Percentiles rank a stretch among this genome's conserved stretches.
Evolutionary conservation across 2,797 vertebrate genomes (phyloP).

Genomic region (Antennarius maculatus): DNA sequence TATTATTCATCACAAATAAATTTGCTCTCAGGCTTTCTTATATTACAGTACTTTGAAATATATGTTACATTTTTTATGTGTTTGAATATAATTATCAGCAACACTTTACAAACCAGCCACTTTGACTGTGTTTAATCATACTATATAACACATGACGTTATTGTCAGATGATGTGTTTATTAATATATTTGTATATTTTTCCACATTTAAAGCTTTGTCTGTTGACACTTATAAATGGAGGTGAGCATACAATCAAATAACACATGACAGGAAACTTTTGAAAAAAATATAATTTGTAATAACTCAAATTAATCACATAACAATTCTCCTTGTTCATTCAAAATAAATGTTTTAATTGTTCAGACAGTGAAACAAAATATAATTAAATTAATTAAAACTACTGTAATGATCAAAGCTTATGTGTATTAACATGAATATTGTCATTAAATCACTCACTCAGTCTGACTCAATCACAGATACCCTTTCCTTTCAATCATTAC

Average conservation of each 20-base stretch:
- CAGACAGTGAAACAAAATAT: background rate
- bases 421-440: background rate
- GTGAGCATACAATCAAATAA: no score
- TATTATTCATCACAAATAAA: background rate
- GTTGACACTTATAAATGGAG: no score
- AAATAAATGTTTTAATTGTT: background rate
- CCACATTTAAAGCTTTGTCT: background rate
- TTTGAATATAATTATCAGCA: background rate
- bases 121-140: background rate
- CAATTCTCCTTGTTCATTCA: background rate
- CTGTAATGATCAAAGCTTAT: background rate
- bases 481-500: conserved; percentile 10
- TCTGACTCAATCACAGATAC: conserved; percentile 1
- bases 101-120: background rate
- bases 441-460: background rate
- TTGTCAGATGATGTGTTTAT: background rate
- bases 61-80: background rate
- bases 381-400: background rate
- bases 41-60: background rate
- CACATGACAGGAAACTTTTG: no score
- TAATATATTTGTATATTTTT: background rate
- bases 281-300: no score
- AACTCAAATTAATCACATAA: no score
- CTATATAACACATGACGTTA: background rate
- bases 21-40: background rate